Percentiles rank a stretch among this genome's conserved stretches.
phyloP scores from a whole-genome alignment of 2,113 vertebrate species.

The Petaurus breviceps region DNA sequence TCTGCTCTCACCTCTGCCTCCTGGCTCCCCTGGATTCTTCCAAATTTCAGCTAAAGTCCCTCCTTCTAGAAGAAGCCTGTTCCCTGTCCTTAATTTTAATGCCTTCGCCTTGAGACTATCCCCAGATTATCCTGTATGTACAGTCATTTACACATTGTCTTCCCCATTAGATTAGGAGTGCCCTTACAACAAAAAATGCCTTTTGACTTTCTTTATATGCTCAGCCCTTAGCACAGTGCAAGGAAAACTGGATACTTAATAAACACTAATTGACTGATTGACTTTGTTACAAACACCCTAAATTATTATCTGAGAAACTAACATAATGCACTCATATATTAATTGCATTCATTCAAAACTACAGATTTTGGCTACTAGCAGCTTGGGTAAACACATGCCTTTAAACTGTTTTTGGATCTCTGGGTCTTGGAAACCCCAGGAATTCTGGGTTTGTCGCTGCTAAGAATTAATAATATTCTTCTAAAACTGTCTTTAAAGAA shows the following conservation, averaged over 20 bases:
- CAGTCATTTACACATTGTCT: neutral
- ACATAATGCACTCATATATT: neutral
- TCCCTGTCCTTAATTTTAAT: neutral
- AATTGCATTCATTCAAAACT: neutral
- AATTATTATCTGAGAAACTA: neutral
- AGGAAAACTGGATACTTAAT: neutral
- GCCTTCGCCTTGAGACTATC: neutral
- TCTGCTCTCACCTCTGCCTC: neutral
- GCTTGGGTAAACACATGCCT: neutral
- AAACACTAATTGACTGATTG: neutral
- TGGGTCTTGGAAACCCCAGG: neutral
- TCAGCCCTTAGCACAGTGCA: neutral
- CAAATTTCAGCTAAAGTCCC: neutral
- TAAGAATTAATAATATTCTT: neutral
- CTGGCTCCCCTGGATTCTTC: neutral
- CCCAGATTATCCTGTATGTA: neutral
- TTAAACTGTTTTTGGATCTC: neutral
- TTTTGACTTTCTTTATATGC: neutral
- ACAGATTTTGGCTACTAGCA: neutral
- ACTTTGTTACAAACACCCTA: neutral
- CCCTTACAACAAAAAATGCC: neutral
- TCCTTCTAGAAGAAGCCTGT: neutral
- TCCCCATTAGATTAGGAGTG: neutral
- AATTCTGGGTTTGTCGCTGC: neutral
- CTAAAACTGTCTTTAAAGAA: neutral